Evolutionary conservation across 2,888 invertebrate genomes (phyloP).

Genomic region (Trissoscelio sp.): DNA sequence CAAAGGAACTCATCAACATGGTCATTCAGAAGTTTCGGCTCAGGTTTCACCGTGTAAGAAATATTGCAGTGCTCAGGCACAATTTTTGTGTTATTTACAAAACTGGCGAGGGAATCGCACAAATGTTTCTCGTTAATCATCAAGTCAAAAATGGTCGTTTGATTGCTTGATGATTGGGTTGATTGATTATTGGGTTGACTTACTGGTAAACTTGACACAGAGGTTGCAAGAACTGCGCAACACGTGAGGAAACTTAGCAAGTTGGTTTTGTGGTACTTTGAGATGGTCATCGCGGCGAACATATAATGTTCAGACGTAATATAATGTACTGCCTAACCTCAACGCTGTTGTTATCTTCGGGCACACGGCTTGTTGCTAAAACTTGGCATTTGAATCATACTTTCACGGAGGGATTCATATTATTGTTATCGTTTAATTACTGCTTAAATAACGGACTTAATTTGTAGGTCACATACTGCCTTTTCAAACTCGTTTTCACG

Average conservation of each 20-base stretch:
- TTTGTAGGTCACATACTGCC: neutral
- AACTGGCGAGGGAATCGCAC: neutral
- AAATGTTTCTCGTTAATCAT: neutral
- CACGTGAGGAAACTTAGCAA: neutral
- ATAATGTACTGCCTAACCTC: neutral
- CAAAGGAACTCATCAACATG: neutral
- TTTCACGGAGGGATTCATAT: conserved; percentile 18
- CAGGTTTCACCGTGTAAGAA: neutral
- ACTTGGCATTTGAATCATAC: conserved; percentile 9
- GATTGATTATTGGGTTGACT: neutral
- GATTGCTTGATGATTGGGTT: too few species aligned
- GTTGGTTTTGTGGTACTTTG: too few species aligned
- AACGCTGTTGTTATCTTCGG: conserved; percentile 1
- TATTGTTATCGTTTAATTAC: conserved; percentile 9
- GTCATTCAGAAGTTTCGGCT: neutral
- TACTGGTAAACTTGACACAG: neutral
- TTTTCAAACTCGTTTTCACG: neutral
- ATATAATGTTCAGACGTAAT: neutral
- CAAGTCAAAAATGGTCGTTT: neutral
- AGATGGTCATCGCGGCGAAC: neutral
- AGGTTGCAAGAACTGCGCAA: neutral
- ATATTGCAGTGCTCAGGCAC: neutral
- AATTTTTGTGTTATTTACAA: neutral
- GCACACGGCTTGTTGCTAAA: neutral
- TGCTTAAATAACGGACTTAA: neutral